Conservation (phyloP, 2,888 invertebrate species). For the Mythimna impura region DNA sequence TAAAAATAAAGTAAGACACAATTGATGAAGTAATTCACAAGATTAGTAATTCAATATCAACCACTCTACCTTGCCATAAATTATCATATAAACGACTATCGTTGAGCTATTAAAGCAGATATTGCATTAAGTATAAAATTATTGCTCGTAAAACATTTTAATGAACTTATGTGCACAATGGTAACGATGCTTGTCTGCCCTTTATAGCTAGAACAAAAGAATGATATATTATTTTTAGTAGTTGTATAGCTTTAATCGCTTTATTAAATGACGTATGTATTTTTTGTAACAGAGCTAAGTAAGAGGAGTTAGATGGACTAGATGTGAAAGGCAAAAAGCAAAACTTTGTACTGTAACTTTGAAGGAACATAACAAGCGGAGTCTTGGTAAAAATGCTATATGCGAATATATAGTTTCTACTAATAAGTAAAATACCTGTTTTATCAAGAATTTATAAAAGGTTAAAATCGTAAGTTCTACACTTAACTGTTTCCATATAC, state of each 20-base stretch:
- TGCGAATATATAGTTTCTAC: neutral
- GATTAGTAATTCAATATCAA: slow-evolving; percentile 45
- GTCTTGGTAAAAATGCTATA: neutral
- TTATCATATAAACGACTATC: slow-evolving; percentile 43
- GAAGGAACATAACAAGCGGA: neutral
- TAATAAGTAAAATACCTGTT: neutral
- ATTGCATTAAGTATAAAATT: slow-evolving; percentile 47
- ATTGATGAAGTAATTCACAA: slow-evolving; percentile 28
- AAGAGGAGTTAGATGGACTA: neutral
- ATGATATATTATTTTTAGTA: slow-evolving; percentile 11
- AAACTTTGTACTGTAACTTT: neutral
- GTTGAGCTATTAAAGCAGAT: slow-evolving; percentile 40
- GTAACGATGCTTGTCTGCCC: slow-evolving; percentile 20
- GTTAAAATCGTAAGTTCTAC: neutral
- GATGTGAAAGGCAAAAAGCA: neutral
- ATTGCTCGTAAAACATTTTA: slow-evolving; percentile 46
- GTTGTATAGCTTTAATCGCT: slow-evolving; percentile 3
- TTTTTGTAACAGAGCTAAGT: neutral
- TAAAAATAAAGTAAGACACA: neutral
- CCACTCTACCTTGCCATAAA: slow-evolving; percentile 15
- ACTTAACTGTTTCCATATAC: neutral
- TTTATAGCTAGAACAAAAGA: slow-evolving; percentile 38
- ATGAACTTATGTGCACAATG: slow-evolving; percentile 39
- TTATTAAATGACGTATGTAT: neutral
- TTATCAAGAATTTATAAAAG: neutral